Evolutionary conservation across 2,113 vertebrate species (phyloP).

Genomic region (Lasiurus cinereus): DNA sequence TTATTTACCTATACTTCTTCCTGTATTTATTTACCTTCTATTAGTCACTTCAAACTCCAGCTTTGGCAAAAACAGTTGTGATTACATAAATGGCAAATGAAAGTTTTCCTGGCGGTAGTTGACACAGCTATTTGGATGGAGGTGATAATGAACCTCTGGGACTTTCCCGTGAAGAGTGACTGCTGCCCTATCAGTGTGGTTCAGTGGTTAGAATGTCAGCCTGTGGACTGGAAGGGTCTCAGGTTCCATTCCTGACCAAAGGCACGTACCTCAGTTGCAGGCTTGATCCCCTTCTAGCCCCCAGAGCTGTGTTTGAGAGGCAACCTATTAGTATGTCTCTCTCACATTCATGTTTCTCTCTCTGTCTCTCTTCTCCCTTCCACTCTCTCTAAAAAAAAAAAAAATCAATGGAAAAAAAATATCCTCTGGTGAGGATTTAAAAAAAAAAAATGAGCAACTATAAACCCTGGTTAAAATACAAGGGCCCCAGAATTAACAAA

Average conservation of each 20-base stretch:
- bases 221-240: too few species aligned
- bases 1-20: slow-evolving; percentile 48
- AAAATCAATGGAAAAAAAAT: too few species aligned
- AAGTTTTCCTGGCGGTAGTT: slow-evolving; percentile 33
- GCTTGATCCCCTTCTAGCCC: too few species aligned
- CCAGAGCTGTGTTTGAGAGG: too few species aligned
- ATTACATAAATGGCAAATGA: slow-evolving; percentile 52
- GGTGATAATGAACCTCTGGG: slow-evolving; percentile 22
- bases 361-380: too few species aligned
- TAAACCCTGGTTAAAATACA: slow-evolving; percentile 32
- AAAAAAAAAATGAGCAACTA: not conserved
- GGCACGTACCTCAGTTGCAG: too few species aligned
- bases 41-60: slow-evolving; percentile 39
- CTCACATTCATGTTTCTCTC: too few species aligned
- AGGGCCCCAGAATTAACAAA: not conserved
- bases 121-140: not conserved
- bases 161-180: not conserved
- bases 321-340: too few species aligned
- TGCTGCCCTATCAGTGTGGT: not conserved
- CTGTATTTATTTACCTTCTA: slow-evolving; percentile 57
- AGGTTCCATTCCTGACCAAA: too few species aligned
- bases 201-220: too few species aligned
- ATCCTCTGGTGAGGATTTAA: too few species aligned
- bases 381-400: too few species aligned
- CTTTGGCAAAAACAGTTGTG: slow-evolving; percentile 28